These are phyloP conservation scores for Scylla paramamosain DNA, from an alignment of 1,140 invertebrate species.

Conservation along the genomic window DNA sequence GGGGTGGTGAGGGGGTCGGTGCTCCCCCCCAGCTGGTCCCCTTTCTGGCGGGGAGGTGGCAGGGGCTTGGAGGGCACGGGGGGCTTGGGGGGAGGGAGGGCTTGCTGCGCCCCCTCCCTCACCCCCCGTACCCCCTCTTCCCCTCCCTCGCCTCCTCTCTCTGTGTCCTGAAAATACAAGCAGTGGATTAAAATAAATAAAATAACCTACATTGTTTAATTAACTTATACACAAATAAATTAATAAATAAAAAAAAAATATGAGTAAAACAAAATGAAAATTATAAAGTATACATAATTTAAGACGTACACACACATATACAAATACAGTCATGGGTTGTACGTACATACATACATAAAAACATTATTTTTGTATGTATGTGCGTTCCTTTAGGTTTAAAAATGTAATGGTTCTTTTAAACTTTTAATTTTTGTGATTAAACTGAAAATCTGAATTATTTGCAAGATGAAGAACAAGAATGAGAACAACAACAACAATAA, in stretches of 20 bases:
- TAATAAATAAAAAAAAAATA: too few relatives aligned
- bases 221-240: too few relatives aligned
- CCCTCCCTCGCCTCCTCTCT: not conserved
- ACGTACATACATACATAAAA: too few relatives aligned
- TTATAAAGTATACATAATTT: not conserved
- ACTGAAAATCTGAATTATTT: too few relatives aligned
- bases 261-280: not conserved
- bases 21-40: conserved; percentile 74
- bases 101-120: conserved; percentile 80
- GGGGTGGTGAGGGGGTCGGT: conserved; percentile 31
- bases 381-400: too few relatives aligned
- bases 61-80: conserved; percentile 81
- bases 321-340: too few relatives aligned
- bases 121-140: conserved; percentile 19
- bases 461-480: too few relatives aligned
- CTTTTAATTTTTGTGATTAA: too few relatives aligned
- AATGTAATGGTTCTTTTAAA: too few relatives aligned
- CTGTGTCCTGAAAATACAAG: not conserved
- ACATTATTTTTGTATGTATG: too few relatives aligned
- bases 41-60: conserved; percentile 81
- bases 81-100: conserved; percentile 89
- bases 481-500: too few relatives aligned
- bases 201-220: too few relatives aligned
- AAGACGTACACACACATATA: not conserved
- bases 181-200: not conserved